These are phyloP conservation scores for Xylocopa sonorina DNA, from an alignment of 1,140 invertebrate species.

Conservation along the genomic window DNA sequence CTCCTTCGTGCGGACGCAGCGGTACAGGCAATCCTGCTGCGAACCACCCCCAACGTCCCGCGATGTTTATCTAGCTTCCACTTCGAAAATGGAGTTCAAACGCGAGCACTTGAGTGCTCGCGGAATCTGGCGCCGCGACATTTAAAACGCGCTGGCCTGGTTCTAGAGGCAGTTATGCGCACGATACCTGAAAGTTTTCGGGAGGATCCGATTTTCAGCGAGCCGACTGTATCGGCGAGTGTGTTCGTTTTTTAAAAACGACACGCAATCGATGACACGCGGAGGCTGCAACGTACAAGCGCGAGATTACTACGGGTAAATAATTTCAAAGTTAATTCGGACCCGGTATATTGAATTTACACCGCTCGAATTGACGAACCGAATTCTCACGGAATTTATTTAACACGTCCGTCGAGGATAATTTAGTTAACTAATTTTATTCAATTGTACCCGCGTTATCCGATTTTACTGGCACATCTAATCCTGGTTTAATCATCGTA, in stretches of 20 bases:
- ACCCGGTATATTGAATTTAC: neutral
- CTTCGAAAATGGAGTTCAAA: conserved; percentile 48
- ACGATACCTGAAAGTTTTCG: neutral
- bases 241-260: neutral
- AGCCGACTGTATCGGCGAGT: neutral
- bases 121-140: neutral
- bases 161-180: neutral
- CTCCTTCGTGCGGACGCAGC: conserved; percentile 20
- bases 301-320: too few relatives aligned
- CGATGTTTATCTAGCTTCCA: conserved; percentile 53
- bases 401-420: neutral
- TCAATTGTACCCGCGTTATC: neutral
- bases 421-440: neutral
- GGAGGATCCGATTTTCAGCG: neutral
- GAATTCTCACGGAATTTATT: neutral
- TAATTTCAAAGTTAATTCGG: too few relatives aligned
- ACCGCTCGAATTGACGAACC: neutral
- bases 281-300: too few relatives aligned
- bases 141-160: neutral
- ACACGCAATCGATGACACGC: too few relatives aligned
- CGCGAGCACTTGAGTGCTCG: neutral
- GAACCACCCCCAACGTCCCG: neutral
- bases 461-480: neutral
- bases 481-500: conserved; percentile 14
- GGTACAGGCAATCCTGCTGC: neutral